Evolutionary conservation across 2,888 invertebrate species (phyloP).

Genomic region (Rhagium mordax): DNA sequence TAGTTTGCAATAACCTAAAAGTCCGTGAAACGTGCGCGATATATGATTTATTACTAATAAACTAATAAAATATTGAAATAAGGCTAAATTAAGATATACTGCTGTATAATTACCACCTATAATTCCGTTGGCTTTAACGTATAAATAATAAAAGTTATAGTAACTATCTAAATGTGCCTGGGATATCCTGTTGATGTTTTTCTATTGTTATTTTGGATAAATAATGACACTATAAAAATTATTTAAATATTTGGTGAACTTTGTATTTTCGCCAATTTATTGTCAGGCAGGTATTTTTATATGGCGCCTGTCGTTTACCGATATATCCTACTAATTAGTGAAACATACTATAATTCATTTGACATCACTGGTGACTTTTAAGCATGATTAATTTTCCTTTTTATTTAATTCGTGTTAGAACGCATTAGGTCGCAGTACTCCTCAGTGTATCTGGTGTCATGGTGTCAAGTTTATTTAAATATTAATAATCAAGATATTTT

Average conservation of each 20-base stretch:
- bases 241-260: slow-evolving; percentile 6
- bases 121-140: background rate
- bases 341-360: background rate
- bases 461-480: background rate
- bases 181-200: background rate
- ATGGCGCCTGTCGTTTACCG: background rate
- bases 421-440: background rate
- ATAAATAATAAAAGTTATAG: background rate
- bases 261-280: slow-evolving; percentile 10
- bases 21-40: background rate
- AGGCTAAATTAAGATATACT: background rate
- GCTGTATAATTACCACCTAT: background rate
- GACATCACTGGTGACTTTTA: background rate
- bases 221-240: background rate
- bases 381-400: background rate
- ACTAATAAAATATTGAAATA: background rate
- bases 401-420: background rate
- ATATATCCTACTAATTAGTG: background rate
- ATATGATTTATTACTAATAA: background rate
- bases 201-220: slow-evolving; percentile 3
- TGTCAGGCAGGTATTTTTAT: background rate
- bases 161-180: background rate
- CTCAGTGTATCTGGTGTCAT: background rate
- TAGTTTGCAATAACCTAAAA: background rate
- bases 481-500: background rate